Percentiles rank a stretch among this genome's conserved stretches.
Evolutionary conservation across 1,140 invertebrate species (phyloP).

Genomic region (Helicorthomorpha holstii): DNA sequence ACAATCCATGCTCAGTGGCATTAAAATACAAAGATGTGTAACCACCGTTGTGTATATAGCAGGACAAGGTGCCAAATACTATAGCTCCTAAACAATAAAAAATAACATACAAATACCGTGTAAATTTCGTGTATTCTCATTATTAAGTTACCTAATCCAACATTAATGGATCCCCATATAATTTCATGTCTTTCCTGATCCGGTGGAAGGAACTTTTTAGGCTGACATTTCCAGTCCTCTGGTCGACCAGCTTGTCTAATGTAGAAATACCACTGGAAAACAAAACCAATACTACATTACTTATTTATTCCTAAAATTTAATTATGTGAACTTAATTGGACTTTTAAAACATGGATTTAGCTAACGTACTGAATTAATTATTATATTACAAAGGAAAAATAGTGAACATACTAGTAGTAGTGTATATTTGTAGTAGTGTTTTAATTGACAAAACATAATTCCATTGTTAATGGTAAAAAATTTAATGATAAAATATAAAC

Average conservation of each 20-base stretch:
- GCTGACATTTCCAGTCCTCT: constrained; percentile 55
- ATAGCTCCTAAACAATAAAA: constrained; percentile 20
- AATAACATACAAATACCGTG: neutral
- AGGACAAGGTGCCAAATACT: constrained; percentile 37
- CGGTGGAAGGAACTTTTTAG: constrained; percentile 42
- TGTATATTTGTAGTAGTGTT: no score
- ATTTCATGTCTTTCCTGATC: constrained; percentile 50
- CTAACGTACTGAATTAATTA: no score
- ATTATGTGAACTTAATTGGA: no score
- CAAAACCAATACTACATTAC: no score
- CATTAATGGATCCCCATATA: constrained; percentile 37
- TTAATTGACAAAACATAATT: no score
- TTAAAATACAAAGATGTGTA: constrained; percentile 43
- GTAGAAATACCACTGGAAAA: constrained; percentile 47
- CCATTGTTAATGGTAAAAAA: no score
- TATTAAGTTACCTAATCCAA: constrained; percentile 28
- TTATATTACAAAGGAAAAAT: no score
- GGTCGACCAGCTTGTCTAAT: constrained; percentile 35
- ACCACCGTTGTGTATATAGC: constrained; percentile 46
- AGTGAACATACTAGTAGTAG: no score
- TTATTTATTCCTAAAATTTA: no score
- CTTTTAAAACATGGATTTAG: no score
- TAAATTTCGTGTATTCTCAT: neutral
- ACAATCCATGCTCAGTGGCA: constrained; percentile 40
- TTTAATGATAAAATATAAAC: no score